These are phyloP conservation scores for Fistularia commersonii DNA, from an alignment of 2,797 vertebrate species.

Conservation along the genomic window DNA sequence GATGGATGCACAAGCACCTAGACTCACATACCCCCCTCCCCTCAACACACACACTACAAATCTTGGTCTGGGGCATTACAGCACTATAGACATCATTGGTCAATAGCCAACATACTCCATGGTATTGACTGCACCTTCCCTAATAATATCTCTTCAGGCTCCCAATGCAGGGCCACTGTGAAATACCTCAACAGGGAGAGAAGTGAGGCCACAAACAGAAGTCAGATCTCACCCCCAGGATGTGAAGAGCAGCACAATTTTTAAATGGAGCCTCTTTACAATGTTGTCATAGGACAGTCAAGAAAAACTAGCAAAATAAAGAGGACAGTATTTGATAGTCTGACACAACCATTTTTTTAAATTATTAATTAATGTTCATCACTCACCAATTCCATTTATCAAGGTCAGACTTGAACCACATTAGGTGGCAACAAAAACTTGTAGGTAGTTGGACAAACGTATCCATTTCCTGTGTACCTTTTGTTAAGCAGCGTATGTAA, in stretches of 20 bases:
- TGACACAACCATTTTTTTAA: neutral
- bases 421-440: too few species aligned
- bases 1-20: conserved; percentile 12
- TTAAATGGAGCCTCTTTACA: conserved; percentile 6
- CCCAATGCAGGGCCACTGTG: conserved; percentile 63
- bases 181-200: conserved; percentile 73
- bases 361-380: too few species aligned
- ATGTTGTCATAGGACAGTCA: neutral
- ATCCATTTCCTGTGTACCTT: too few species aligned
- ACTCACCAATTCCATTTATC: too few species aligned
- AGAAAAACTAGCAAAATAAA: conserved; percentile 3
- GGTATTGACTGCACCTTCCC: conserved; percentile 63
- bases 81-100: conserved; percentile 45
- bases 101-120: conserved; percentile 58
- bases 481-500: too few species aligned
- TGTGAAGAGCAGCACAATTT: conserved; percentile 1
- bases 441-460: too few species aligned
- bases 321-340: neutral
- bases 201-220: conserved; percentile 62
- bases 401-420: too few species aligned
- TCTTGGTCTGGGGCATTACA: conserved; percentile 13
- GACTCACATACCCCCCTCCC: neutral
- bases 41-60: neutral
- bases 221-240: conserved; percentile 33
- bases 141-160: conserved; percentile 69